Evolutionary conservation across 2,113 vertebrate genomes (phyloP).

Genomic region (Ardeotis arabs): DNA sequence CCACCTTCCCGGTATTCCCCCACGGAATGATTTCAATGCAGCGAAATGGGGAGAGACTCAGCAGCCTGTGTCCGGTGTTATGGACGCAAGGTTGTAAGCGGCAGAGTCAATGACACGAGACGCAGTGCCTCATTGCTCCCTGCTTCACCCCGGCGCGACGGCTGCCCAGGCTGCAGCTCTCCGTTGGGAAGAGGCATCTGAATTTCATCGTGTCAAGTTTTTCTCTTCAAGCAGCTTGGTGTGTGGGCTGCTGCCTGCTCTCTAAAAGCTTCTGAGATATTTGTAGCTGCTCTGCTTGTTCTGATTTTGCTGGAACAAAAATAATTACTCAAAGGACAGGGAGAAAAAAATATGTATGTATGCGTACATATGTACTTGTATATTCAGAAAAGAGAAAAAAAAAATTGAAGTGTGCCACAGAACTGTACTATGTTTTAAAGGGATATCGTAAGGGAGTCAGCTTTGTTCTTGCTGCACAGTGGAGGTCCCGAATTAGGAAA

Average conservation of each 20-base stretch:
- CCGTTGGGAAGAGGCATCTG: conserved; percentile 38
- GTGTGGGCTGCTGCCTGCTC: conserved; percentile 60
- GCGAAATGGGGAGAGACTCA: neutral
- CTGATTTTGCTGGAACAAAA: conserved; percentile 56
- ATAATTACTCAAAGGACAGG: conserved; percentile 30
- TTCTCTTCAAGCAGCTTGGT: conserved; percentile 36
- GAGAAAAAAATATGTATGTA: neutral
- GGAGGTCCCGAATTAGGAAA: neutral
- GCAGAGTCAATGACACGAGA: conserved; percentile 22
- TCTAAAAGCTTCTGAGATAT: conserved; percentile 66
- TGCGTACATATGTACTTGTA: neutral
- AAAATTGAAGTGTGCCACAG: neutral
- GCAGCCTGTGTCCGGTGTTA: neutral
- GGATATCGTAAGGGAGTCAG: neutral
- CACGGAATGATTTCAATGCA: neutral
- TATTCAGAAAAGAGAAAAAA: neutral
- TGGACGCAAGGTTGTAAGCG: neutral
- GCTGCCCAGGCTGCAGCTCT: conserved; percentile 9
- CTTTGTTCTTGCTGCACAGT: neutral
- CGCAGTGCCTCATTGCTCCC: conserved; percentile 13
- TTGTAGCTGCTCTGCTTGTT: conserved; percentile 50
- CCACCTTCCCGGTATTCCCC: neutral
- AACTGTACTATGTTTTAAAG: neutral
- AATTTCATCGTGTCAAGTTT: conserved; percentile 54
- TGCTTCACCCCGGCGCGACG: neutral